These are phyloP conservation scores for Hapalemur alaotrensis DNA, from an alignment of 2,797 vertebrate genomes.

Conservation along the genomic window DNA sequence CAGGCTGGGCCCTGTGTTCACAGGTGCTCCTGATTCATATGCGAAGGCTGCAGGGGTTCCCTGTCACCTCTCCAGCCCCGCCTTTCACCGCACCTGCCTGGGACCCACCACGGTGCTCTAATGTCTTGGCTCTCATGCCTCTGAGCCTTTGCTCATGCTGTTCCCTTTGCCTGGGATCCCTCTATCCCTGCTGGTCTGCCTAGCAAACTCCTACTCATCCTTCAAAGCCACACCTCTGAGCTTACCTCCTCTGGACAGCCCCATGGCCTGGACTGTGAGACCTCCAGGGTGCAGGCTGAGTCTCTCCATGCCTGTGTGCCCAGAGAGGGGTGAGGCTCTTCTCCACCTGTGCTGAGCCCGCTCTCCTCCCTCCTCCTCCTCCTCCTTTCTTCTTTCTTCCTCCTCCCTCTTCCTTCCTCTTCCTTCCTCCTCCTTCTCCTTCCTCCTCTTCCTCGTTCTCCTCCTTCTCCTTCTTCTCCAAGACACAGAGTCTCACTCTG, in stretches of 20 bases:
- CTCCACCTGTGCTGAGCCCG: background rate
- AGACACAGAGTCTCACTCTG: background rate
- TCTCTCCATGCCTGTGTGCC: background rate
- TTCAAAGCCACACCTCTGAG: background rate
- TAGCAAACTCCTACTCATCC: background rate
- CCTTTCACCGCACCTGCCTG: accelerated
- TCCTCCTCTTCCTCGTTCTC: background rate
- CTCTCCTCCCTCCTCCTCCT: background rate
- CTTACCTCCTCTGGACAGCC: background rate
- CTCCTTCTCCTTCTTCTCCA: background rate
- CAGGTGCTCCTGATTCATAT: background rate
- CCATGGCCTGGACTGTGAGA: accelerated
- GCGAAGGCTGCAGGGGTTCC: background rate
- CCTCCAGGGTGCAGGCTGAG: background rate
- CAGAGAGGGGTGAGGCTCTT: background rate
- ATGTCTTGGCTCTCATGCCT: background rate
- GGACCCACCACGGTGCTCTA: accelerated
- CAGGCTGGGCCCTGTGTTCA: background rate
- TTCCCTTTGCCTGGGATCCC: background rate
- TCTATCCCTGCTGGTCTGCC: background rate
- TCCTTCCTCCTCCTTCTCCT: background rate
- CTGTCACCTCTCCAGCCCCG: background rate
- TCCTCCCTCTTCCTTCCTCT: background rate
- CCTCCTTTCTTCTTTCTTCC: background rate
- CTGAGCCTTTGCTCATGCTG: background rate